phyloP scores from a whole-genome alignment of 2,113 vertebrate genomes.

The Lontra canadensis region DNA sequence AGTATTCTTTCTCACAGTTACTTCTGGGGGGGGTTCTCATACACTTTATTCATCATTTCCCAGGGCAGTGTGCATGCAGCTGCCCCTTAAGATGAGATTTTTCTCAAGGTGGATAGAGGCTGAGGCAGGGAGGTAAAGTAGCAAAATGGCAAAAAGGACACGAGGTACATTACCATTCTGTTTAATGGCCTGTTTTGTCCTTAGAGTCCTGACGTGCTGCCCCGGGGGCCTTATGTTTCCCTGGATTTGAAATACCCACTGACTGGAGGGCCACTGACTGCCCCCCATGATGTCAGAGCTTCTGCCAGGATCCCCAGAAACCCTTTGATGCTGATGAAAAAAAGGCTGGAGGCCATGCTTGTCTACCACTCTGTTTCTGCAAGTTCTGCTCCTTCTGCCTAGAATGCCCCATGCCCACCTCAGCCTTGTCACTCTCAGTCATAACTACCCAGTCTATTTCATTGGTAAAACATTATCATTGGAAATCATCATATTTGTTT shows the following conservation, averaged over 20 bases:
- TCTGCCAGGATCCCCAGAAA: background rate
- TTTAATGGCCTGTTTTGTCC: background rate
- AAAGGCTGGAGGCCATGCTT: background rate
- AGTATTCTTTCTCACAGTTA: background rate
- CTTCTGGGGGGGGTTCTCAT: slow-evolving; percentile 8
- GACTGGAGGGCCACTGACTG: too few relatives aligned
- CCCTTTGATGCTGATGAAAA: background rate
- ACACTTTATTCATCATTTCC: background rate
- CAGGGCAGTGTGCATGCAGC: background rate
- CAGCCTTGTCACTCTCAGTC: background rate
- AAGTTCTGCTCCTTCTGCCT: background rate
- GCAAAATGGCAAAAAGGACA: background rate
- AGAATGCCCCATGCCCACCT: background rate
- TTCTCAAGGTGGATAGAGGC: background rate
- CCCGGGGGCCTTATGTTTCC: background rate
- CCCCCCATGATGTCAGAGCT: background rate
- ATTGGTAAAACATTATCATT: background rate
- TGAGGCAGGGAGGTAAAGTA: background rate
- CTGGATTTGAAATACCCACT: background rate
- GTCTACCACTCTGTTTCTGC: background rate
- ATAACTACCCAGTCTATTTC: background rate
- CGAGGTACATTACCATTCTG: background rate
- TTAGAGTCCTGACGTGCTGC: background rate
- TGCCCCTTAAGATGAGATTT: background rate
- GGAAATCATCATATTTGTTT: background rate